Evolutionary conservation across 2,797 vertebrate genomes (phyloP).

Genomic region (Darevskia mixta): DNA sequence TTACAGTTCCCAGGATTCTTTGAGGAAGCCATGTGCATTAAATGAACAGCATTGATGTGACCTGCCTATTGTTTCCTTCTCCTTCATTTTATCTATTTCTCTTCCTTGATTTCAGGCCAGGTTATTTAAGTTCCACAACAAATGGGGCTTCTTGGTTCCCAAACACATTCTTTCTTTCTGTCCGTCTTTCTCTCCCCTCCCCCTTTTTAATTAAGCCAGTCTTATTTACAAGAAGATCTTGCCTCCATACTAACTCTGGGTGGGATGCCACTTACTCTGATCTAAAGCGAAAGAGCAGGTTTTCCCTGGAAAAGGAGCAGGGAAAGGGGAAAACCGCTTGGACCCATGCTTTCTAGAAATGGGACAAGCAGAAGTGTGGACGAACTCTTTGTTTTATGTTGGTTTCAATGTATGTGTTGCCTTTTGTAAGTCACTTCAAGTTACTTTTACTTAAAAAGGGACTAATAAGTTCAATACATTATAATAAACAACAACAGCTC

Average conservation of each 20-base stretch:
- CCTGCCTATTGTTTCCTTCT: background rate
- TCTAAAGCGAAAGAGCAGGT: too few relatives aligned
- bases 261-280: too few relatives aligned
- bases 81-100: background rate
- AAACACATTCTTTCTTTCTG: background rate
- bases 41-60: too few relatives aligned
- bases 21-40: too few relatives aligned
- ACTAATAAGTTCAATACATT: too few relatives aligned
- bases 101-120: background rate
- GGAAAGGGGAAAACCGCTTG: too few relatives aligned
- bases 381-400: background rate
- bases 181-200: fast-evolving
- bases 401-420: background rate
- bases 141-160: background rate
- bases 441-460: background rate
- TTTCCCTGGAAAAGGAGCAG: too few relatives aligned
- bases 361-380: too few relatives aligned
- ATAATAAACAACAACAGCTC: background rate
- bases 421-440: background rate
- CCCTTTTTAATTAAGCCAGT: background rate
- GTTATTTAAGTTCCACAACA: background rate
- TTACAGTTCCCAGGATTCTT: too few relatives aligned
- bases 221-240: background rate
- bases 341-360: too few relatives aligned
- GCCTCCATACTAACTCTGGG: background rate